A percentile compares a stretch with the other conserved stretches of the same genome.
Evolutionary conservation across 30 jellyfish, hydroid and myxozoan genomes (phyloP).

Genomic region (Hydractinia symbiolongicarpus): DNA sequence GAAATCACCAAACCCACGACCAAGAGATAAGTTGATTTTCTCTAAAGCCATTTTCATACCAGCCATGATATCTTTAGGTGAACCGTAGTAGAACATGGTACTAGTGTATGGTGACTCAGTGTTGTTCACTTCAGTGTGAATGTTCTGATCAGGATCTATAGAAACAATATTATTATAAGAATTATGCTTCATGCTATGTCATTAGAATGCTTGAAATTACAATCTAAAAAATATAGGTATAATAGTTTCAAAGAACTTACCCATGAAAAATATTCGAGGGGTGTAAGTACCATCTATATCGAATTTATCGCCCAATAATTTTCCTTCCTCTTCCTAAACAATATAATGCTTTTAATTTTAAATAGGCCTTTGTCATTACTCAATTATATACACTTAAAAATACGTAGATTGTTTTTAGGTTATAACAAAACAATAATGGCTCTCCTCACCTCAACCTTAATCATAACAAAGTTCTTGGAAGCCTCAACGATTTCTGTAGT

Average conservation of each 20-base stretch:
- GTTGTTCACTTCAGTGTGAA: slow-evolving; percentile 71
- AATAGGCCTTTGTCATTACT: not conserved
- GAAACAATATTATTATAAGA: not conserved
- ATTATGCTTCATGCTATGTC: too few species aligned
- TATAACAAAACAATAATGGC: not conserved
- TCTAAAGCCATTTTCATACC: slow-evolving; percentile 73
- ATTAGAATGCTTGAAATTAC: too few species aligned
- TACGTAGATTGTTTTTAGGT: not conserved
- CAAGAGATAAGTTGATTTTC: slow-evolving; percentile 57
- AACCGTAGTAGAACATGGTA: slow-evolving; percentile 68
- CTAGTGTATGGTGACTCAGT: slow-evolving; percentile 50
- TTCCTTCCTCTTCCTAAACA: slow-evolving; percentile 66
- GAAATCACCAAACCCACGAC: slow-evolving; percentile 88
- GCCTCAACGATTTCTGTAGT: slow-evolving; percentile 46
- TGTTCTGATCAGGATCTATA: slow-evolving; percentile 66
- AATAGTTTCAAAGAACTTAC: slow-evolving; percentile 18
- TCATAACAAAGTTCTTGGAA: slow-evolving; percentile 67
- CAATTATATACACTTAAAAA: too few species aligned
- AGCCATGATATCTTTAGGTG: slow-evolving; percentile 50
- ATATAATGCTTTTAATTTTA: not conserved
- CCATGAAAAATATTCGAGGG: slow-evolving; percentile 77
- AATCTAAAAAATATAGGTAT: too few species aligned
- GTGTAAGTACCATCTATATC: slow-evolving; percentile 92
- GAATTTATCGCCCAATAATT: slow-evolving; percentile 41
- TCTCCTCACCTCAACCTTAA: slow-evolving; percentile 59